phyloP scores from a whole-genome alignment of 2,888 invertebrate genomes.

The Amiota communis region DNA sequence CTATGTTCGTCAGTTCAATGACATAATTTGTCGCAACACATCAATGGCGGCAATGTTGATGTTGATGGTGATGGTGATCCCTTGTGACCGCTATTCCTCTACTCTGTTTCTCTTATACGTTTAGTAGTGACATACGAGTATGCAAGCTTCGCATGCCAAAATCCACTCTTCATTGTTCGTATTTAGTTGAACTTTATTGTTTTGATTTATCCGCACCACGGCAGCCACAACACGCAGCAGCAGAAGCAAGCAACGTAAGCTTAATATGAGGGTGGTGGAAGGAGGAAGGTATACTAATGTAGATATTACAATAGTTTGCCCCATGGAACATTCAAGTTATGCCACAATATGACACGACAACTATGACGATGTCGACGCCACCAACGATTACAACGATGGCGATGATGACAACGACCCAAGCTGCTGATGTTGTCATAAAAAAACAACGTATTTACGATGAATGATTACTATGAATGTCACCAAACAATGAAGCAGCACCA shows the following conservation, averaged over 20 bases:
- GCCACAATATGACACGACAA: background rate
- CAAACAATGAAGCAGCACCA: conserved; percentile 53
- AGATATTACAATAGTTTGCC: background rate
- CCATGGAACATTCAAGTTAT: background rate
- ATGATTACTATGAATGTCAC: conserved; percentile 41
- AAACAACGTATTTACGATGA: conserved; percentile 16
- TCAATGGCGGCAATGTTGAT: conserved; percentile 48
- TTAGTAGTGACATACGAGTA: background rate
- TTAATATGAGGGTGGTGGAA: background rate
- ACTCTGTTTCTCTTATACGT: no score
- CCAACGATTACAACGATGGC: conserved; percentile 6
- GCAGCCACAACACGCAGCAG: conserved; percentile 33
- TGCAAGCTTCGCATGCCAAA: conserved; percentile 5
- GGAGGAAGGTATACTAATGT: background rate
- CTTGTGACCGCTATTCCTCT: conserved; percentile 14
- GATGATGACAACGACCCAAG: conserved; percentile 2
- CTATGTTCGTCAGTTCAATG: conserved; percentile 54
- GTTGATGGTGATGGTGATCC: background rate
- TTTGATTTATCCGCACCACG: conserved; percentile 63
- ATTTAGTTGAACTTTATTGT: conserved; percentile 64
- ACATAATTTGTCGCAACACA: conserved; percentile 65
- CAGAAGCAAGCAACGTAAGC: background rate
- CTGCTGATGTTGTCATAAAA: conserved; percentile 24
- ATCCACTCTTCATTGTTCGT: conserved; percentile 53
- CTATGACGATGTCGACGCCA: conserved; percentile 3